These are phyloP conservation scores for Chymomyza caudatula DNA, from an alignment of 2,888 invertebrate species.

Conservation along the genomic window DNA sequence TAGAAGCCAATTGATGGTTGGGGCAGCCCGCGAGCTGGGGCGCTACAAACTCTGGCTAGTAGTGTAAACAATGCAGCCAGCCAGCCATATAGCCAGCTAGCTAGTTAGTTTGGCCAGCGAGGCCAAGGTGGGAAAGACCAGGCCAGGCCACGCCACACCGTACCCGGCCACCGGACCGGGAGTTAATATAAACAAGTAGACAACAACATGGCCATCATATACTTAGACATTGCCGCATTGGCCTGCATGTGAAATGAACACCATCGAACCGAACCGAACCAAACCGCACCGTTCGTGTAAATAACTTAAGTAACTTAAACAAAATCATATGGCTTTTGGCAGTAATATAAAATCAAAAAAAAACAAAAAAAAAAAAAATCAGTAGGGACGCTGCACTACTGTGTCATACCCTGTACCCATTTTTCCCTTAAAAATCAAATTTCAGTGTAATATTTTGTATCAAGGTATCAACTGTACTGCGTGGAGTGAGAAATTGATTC, in stretches of 20 bases:
- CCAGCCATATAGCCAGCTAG: neutral
- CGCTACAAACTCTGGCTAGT: neutral
- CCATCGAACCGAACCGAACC: constrained; percentile 16
- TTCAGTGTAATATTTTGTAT: too few relatives aligned
- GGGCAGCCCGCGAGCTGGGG: neutral
- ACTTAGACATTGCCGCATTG: constrained; percentile 1
- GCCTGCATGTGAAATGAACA: neutral
- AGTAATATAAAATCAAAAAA: constrained; percentile 45
- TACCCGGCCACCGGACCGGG: constrained; percentile 14
- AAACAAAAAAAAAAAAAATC: neutral
- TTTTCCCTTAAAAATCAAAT: too few relatives aligned
- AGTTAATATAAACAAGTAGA: constrained; percentile 51
- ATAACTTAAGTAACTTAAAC: constrained; percentile 22
- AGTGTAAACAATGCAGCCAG: neutral
- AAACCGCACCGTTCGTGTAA: constrained; percentile 44
- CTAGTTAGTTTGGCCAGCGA: constrained; percentile 5
- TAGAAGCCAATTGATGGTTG: constrained; percentile 2
- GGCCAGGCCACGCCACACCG: neutral
- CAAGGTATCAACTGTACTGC: too few relatives aligned
- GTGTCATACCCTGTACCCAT: too few relatives aligned
- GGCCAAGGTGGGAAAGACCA: neutral
- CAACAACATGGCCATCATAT: constrained; percentile 1
- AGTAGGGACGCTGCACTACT: too few relatives aligned
- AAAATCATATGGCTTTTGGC: constrained; percentile 37
- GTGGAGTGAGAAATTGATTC: too few relatives aligned